Percentiles rank a stretch among this genome's conserved stretches.
Evolutionary conservation across 1,140 invertebrate species (phyloP).

Genomic region (Papilio xuthus): DNA sequence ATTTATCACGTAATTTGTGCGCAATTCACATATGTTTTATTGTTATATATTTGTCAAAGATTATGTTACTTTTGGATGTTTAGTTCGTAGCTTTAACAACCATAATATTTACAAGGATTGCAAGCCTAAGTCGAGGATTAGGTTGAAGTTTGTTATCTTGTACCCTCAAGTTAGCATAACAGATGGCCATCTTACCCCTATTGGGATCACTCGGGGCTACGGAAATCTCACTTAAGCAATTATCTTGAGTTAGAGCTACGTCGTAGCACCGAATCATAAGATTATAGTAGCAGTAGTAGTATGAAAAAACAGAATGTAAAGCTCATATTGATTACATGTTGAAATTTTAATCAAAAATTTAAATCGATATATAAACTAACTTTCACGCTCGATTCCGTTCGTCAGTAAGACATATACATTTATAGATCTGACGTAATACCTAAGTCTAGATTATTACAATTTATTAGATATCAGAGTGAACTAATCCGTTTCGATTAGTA

Average conservation of each 20-base stretch:
- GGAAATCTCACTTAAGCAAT: slow-evolving; percentile 72
- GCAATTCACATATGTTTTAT: neutral
- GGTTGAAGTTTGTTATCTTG: slow-evolving; percentile 56
- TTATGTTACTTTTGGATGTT: neutral
- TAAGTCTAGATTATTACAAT: neutral
- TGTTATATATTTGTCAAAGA: neutral
- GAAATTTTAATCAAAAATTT: neutral
- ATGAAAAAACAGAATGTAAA: neutral
- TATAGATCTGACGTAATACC: neutral
- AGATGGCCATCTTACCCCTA: slow-evolving; percentile 57
- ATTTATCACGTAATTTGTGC: neutral
- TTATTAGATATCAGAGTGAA: neutral
- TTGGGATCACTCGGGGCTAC: slow-evolving; percentile 51
- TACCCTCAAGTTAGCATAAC: slow-evolving; percentile 48
- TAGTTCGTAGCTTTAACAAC: neutral
- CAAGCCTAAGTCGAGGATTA: slow-evolving; percentile 37
- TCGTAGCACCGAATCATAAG: neutral
- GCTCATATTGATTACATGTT: neutral
- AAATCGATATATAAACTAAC: neutral
- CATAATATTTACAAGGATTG: slow-evolving; percentile 36
- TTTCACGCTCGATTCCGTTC: too few relatives aligned
- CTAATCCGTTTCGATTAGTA: slow-evolving; percentile 3
- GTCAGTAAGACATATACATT: too few relatives aligned
- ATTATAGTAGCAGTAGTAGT: neutral
- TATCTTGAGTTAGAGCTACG: slow-evolving; percentile 48